Percentiles rank a stretch among this genome's conserved stretches.
Conservation (phyloP, 2,113 vertebrate species). For the Pterocles gutturalis region DNA sequence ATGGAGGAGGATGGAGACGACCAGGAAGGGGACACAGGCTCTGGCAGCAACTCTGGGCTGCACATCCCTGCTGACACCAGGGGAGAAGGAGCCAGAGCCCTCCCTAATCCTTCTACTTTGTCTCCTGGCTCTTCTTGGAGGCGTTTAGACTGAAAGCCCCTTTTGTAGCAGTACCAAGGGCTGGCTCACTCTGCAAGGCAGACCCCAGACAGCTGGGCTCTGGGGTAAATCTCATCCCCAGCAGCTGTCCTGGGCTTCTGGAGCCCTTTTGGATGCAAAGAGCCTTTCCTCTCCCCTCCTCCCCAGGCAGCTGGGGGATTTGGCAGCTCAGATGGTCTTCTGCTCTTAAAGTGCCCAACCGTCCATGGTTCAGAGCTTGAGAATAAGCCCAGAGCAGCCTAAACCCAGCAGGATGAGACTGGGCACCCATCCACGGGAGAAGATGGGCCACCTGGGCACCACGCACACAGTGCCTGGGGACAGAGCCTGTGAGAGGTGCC, state of each 20-base stretch:
- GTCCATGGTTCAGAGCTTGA: fast-evolving
- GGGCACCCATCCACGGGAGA: fast-evolving
- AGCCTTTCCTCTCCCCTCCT: background rate
- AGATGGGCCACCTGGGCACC: background rate
- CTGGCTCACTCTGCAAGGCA: background rate
- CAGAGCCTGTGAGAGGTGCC: background rate
- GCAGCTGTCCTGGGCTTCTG: constrained; percentile 62
- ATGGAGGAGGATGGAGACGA: background rate
- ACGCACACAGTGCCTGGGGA: fast-evolving
- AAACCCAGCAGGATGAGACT: fast-evolving
- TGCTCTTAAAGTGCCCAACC: background rate
- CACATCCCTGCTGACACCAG: fast-evolving
- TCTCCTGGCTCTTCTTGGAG: background rate
- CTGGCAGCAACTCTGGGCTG: background rate
- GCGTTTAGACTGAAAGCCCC: constrained; percentile 39
- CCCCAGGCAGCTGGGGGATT: constrained; percentile 9
- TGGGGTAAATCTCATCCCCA: background rate
- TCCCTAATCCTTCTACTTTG: background rate
- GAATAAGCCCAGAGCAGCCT: background rate
- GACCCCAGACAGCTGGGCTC: constrained; percentile 39
- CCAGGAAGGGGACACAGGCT: background rate
- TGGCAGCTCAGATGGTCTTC: background rate
- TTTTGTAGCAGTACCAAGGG: constrained; percentile 30
- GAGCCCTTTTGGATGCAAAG: background rate
- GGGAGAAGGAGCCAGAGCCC: background rate